A percentile compares a stretch with the other conserved stretches of the same genome.
phyloP scores from a whole-genome alignment of 2,113 vertebrate species.

The Dolichallabes microphthalmus region DNA sequence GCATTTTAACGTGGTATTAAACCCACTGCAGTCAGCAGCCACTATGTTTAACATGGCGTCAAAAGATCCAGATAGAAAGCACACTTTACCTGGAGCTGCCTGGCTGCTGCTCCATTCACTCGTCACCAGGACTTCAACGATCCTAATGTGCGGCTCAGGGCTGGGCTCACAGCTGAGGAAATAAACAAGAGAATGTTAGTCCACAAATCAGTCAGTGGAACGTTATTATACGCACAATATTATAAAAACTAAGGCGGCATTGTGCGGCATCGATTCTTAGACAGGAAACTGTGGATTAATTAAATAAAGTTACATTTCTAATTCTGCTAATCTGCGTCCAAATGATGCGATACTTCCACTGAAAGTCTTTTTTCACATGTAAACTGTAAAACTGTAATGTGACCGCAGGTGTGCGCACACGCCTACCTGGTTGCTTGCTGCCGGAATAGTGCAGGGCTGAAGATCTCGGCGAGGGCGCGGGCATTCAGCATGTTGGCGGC shows the following conservation, averaged over 20 bases:
- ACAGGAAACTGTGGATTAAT: neutral
- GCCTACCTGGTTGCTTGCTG: slow-evolving; percentile 80
- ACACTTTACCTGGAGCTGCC: slow-evolving; percentile 84
- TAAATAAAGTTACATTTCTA: neutral
- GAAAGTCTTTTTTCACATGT: neutral
- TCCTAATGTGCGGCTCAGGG: slow-evolving; percentile 83
- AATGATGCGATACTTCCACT: too few relatives aligned
- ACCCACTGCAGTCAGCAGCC: neutral
- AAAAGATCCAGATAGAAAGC: neutral
- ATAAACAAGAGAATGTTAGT: slow-evolving; percentile 22
- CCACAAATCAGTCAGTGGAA: neutral
- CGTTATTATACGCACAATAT: neutral
- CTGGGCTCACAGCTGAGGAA: slow-evolving; percentile 82
- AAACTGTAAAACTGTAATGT: neutral
- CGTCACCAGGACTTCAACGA: slow-evolving; percentile 87
- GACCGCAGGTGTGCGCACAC: slow-evolving; percentile 24
- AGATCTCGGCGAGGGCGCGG: slow-evolving; percentile 86
- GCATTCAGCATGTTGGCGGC: slow-evolving; percentile 86
- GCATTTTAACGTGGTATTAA: neutral
- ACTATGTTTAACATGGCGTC: neutral
- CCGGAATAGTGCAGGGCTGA: slow-evolving; percentile 88
- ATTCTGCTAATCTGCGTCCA: neutral
- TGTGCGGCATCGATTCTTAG: neutral
- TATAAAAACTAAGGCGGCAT: neutral
- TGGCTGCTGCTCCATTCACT: slow-evolving; percentile 89